Percentiles rank a stretch among this genome's conserved stretches.
These are phyloP conservation scores for Anthopleura xanthogrammica DNA, from an alignment of 92 coral and sea anemone species.

Conservation along the genomic window DNA sequence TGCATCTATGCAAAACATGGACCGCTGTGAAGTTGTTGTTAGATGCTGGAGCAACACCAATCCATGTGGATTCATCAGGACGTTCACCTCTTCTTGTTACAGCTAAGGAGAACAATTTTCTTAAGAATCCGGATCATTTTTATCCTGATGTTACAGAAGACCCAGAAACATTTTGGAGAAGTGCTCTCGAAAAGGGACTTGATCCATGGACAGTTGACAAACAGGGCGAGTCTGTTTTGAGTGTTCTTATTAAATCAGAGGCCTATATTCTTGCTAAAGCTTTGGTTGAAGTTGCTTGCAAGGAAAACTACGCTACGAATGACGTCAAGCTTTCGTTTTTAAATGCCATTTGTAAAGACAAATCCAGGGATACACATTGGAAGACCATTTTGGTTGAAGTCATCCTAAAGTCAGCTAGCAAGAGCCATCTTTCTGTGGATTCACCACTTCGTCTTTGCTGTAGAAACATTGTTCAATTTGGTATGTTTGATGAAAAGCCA, in stretches of 20 bases:
- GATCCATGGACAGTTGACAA: constrained; percentile 33
- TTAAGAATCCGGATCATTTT: not conserved
- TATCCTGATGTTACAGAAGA: constrained; percentile 34
- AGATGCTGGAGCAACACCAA: constrained; percentile 30
- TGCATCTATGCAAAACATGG: constrained; percentile 36
- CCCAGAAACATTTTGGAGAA: constrained; percentile 26
- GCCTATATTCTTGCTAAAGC: not conserved
- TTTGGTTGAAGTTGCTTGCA: not conserved
- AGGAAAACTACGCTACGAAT: not conserved
- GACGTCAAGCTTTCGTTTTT: not conserved
- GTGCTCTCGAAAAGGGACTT: constrained; percentile 9
- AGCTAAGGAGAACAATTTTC: not conserved
- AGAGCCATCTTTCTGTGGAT: not conserved
- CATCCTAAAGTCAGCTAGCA: not conserved
- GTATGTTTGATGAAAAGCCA: not conserved
- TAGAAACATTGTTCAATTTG: not conserved
- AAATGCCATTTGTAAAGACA: not conserved
- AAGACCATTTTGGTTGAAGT: not conserved
- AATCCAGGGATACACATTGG: not conserved
- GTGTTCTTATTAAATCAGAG: not conserved
- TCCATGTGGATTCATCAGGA: constrained; percentile 9
- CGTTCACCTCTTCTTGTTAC: constrained; percentile 15
- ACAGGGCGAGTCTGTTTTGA: constrained; percentile 16
- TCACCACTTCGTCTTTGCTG: not conserved
- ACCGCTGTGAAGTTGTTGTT: constrained; percentile 27